Percentiles rank a stretch among this genome's conserved stretches.
These are phyloP conservation scores for Zhuqinia jingwanae DNA, from an alignment of 2,888 invertebrate species.

Conservation along the genomic window DNA sequence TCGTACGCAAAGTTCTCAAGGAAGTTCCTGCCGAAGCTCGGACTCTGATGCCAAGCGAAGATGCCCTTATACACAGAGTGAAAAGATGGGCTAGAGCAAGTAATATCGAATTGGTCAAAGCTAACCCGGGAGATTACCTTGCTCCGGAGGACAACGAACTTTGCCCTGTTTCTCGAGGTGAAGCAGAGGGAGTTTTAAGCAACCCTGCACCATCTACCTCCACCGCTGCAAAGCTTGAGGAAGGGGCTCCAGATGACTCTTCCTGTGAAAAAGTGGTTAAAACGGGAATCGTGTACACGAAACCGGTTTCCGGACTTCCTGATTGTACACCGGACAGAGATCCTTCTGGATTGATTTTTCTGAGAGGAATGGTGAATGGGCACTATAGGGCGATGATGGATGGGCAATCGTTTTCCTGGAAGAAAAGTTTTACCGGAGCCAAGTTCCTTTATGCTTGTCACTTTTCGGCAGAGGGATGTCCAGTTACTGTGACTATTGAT, in stretches of 20 bases:
- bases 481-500: slow-evolving; percentile 12
- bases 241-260: no score
- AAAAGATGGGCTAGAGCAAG: slow-evolving; percentile 27
- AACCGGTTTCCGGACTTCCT: background rate
- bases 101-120: slow-evolving; percentile 10
- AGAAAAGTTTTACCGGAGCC: background rate
- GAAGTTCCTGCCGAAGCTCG: slow-evolving; percentile 43
- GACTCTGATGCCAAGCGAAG: slow-evolving; percentile 16
- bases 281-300: background rate
- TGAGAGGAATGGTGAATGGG: background rate
- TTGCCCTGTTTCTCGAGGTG: background rate
- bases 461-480: slow-evolving; percentile 25
- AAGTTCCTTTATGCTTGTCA: slow-evolving; percentile 22
- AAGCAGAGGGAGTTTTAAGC: background rate
- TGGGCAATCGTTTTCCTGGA: slow-evolving; percentile 24
- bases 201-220: no score
- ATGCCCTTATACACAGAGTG: slow-evolving; percentile 18
- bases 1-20: slow-evolving; percentile 39
- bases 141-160: background rate
- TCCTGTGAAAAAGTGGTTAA: no score
- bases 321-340: slow-evolving; percentile 7
- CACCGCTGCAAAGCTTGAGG: no score
- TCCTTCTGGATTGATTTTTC: slow-evolving; percentile 2
- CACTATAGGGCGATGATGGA: slow-evolving; percentile 40
- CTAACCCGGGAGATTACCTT: slow-evolving; percentile 1